Percentiles rank a stretch among this genome's conserved stretches.
Conservation (phyloP, 2,888 invertebrate species). For the Agrochola macilenta region DNA sequence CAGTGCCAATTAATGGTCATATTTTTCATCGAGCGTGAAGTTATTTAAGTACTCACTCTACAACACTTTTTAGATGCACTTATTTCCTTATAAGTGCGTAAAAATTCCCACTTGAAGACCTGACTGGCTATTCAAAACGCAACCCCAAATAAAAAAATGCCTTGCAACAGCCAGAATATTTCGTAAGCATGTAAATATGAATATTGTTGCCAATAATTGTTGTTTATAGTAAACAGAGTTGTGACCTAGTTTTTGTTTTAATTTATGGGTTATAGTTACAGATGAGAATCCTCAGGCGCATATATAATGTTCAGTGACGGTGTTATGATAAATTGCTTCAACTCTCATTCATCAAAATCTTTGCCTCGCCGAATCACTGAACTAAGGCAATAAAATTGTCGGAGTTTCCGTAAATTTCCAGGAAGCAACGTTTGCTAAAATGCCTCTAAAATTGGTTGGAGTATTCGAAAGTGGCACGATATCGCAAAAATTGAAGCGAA, state of each 20-base stretch:
- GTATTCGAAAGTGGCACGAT: background rate
- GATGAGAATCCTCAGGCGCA: constrained; percentile 42
- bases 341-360: constrained; percentile 51
- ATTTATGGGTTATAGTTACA: constrained; percentile 51
- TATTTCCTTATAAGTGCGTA: too few relatives aligned
- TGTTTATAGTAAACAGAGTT: constrained; percentile 66
- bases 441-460: constrained; percentile 22
- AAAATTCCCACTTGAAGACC: too few relatives aligned
- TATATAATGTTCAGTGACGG: constrained; percentile 45
- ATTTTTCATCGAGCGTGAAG: background rate
- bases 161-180: constrained; percentile 9
- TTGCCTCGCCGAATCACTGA: constrained; percentile 28
- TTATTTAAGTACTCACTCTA: background rate
- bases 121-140: background rate
- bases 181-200: constrained; percentile 42
- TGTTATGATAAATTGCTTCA: constrained; percentile 52
- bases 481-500: constrained; percentile 24
- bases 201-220: constrained; percentile 64
- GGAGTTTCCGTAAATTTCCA: background rate
- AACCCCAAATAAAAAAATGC: constrained; percentile 1
- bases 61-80: background rate
- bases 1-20: background rate
- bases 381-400: constrained; percentile 2
- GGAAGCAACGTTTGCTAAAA: constrained; percentile 17
- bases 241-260: constrained; percentile 69